phyloP scores from a whole-genome alignment of 2,888 invertebrate species.

The Parthenolecanium corni region DNA sequence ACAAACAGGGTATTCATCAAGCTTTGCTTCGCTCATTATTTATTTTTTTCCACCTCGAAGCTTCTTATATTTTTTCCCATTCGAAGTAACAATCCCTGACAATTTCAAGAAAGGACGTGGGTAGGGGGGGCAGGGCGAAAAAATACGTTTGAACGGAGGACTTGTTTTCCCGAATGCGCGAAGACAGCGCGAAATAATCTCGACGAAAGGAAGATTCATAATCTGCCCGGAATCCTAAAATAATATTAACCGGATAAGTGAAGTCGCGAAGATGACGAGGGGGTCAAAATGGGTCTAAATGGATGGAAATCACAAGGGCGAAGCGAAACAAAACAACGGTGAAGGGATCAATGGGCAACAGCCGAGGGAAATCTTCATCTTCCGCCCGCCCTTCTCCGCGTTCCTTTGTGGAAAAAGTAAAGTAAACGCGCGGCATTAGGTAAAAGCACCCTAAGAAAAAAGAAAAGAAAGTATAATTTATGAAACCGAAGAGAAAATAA shows the following conservation, averaged over 20 bases:
- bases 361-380: neutral
- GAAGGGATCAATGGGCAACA: neutral
- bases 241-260: slow-evolving; percentile 1
- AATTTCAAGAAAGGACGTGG: no score
- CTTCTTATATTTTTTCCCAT: no score
- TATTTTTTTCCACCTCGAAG: no score
- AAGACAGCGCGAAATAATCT: neutral
- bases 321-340: no score
- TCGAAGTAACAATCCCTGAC: no score
- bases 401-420: neutral
- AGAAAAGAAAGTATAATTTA: neutral
- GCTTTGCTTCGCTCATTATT: no score
- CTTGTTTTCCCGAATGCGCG: no score
- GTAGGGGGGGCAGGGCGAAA: no score
- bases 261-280: neutral
- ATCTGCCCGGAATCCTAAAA: neutral
- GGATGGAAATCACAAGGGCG: neutral
- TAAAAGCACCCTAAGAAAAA: no score
- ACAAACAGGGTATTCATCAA: no score
- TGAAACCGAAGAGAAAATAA: neutral
- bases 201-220: neutral
- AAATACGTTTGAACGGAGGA: no score
- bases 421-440: neutral
- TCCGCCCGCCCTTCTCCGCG: neutral
- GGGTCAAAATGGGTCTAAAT: slow-evolving; percentile 1